Evolutionary conservation across 2,888 invertebrate genomes (phyloP), one percentile per base, ranked within the genome.

Genomic region (Mythimna ferrago): DNA sequence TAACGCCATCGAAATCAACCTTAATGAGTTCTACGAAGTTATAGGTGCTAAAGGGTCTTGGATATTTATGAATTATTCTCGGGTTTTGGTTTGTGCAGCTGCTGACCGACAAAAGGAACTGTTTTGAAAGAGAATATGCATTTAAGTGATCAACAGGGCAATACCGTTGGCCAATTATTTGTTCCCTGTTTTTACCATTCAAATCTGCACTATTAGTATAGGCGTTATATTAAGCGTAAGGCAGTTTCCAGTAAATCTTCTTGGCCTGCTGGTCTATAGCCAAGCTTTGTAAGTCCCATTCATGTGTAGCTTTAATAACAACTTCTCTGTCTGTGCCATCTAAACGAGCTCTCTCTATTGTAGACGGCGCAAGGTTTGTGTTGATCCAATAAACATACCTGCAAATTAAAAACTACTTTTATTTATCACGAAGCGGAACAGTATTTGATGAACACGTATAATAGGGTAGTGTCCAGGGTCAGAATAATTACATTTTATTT

Each of bases 311-410:
- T 19, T 35, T n/a, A 6, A 51, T n/a, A n/a, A 63, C n/a, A 11
- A 51, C n/a, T 48, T 51, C 26, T 35, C 63, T 63, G 4, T 60
- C 16, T 7, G 38, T n/a, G n/a, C 38, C 60, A 60, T 60, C 11
- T 14, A 38, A 38, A 38, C 38, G n/a, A n/a, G 38, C 60, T 62
- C 60, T 60, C 10, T 60, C 38, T 60, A 60, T 60, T n/a, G 60
- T 21, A 11, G 58, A n/a, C 19, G 19, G 4, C 4, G 35, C 6
- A 2, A 38, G 2, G 38, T 60, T n/a, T 60, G 38, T n/a, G n/a
- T 60, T 38, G 60, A 60, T 60, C 60, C 60, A 60, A n/a, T 60
- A 60, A 7, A 60, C 35, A n/a, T 60, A 60, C 7, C 60, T 60
- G 60, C 3, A 38, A 60, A 60, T 60, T n/a, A 2, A 14, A 38